Base-by-base conservation (phyloP, 2,113 vertebrate species). In the Monopterus albus region DNA sequence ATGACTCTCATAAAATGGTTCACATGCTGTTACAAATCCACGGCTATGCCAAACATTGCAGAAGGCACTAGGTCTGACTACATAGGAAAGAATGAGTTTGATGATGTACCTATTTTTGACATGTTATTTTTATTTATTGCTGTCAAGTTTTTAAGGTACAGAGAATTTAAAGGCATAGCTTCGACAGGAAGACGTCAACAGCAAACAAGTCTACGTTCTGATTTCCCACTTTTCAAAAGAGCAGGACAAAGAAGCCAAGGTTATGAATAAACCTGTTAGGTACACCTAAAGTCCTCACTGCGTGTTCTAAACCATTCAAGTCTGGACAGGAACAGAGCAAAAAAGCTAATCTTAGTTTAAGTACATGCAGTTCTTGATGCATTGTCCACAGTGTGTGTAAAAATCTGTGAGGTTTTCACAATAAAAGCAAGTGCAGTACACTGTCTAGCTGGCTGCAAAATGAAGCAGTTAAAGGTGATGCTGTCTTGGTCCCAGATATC, bases 21-120 rank as follows among this genome's bases (percentile, higher is more conserved):
- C 51, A 39, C 25, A 1, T 36, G 33, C 26, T 61, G 46, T 60
- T 62, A 29, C 40, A 55, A 50, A 76, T 59, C 57, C 53, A 50
- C 40, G 51, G 50, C 26, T 31, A 23, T 36, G 50, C 23, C 39
- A 55, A 63, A 49, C 40, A 58, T 12, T 50, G n/a, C n/a, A n/a
- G n/a, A n/a, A n/a, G n/a, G n/a, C n/a, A n/a, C n/a, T n/a, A n/a
- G n/a, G n/a, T n/a, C n/a, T n/a, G n/a, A n/a, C n/a, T n/a, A n/a
- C n/a, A n/a, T n/a, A n/a, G n/a, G n/a, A n/a, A n/a, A n/a, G n/a
- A n/a, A n/a, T n/a, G n/a, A n/a, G n/a, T n/a, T n/a, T n/a, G n/a
- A n/a, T n/a, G n/a, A n/a, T n/a, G n/a, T n/a, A n/a, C n/a, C n/a
- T n/a, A n/a, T n/a, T 47, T 47, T 38, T 73, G n/a, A 47, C 5